phyloP scores from a whole-genome alignment of 2,113 vertebrate genomes.

The Philantomba maxwellii region DNA sequence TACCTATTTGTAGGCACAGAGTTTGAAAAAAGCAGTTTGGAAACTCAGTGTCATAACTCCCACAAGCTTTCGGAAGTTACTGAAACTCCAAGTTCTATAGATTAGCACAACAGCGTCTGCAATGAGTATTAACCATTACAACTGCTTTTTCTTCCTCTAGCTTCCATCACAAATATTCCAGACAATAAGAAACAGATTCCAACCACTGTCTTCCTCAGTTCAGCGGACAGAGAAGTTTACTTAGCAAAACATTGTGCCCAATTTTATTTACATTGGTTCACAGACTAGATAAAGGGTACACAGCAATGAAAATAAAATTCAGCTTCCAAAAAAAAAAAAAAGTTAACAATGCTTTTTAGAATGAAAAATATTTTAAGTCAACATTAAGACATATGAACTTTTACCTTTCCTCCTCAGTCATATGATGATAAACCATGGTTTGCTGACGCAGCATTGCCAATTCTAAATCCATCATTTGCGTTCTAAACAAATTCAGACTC shows the following conservation, averaged over 20 bases:
- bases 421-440: slow-evolving; percentile 91
- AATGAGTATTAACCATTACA: neutral
- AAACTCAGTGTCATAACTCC: neutral
- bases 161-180: neutral
- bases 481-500: slow-evolving; percentile 91
- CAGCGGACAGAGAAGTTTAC: neutral
- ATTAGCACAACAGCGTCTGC: neutral
- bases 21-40: neutral
- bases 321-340: neutral
- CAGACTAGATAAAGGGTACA: neutral
- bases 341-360: neutral
- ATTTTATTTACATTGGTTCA: neutral
- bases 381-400: neutral
- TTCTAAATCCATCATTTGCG: slow-evolving; percentile 97
- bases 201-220: neutral
- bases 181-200: neutral
- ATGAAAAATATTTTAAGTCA: neutral
- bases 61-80: neutral
- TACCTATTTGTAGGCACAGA: slow-evolving; percentile 73
- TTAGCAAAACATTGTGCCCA: neutral
- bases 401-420: slow-evolving; percentile 94
- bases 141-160: neutral
- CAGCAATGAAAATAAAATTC: neutral
- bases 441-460: slow-evolving; percentile 92
- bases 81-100: neutral